Percentiles rank a stretch among this genome's conserved stretches.
Evolutionary conservation across 2,113 vertebrate species (phyloP).

Genomic region (Piprites chloris): DNA sequence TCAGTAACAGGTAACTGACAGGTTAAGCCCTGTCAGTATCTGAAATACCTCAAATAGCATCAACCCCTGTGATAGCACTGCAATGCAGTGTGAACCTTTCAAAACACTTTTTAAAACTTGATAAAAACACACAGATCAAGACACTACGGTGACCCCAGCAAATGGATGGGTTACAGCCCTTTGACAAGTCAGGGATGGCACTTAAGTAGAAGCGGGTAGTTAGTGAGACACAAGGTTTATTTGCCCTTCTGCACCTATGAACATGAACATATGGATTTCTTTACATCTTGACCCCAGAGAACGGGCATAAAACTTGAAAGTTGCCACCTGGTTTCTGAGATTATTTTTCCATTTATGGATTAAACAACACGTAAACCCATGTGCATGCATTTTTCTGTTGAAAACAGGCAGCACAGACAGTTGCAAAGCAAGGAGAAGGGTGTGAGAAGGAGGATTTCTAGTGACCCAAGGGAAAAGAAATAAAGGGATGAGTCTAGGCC

Average conservation of each 20-base stretch:
- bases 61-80: neutral
- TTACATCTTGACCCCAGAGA: neutral
- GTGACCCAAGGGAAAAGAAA: neutral
- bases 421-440: neutral
- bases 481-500: neutral
- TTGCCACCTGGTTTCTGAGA: neutral
- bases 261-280: neutral
- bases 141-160: neutral
- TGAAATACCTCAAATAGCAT: neutral
- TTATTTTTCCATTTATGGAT: constrained; percentile 3
- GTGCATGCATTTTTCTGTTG: accelerated
- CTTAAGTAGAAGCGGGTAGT: neutral
- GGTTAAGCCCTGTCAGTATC: neutral
- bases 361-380: neutral
- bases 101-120: neutral
- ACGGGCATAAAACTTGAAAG: neutral
- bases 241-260: neutral
- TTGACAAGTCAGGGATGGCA: neutral
- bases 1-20: too few relatives aligned
- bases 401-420: neutral
- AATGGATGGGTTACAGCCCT: neutral
- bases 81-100: neutral
- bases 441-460: constrained; percentile 36
- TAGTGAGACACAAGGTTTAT: neutral
- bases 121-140: neutral